Percentiles rank a stretch among this genome's conserved stretches.
Conservation (phyloP, 2,888 invertebrate genomes). For the Hermaeophaga mercurialis region DNA sequence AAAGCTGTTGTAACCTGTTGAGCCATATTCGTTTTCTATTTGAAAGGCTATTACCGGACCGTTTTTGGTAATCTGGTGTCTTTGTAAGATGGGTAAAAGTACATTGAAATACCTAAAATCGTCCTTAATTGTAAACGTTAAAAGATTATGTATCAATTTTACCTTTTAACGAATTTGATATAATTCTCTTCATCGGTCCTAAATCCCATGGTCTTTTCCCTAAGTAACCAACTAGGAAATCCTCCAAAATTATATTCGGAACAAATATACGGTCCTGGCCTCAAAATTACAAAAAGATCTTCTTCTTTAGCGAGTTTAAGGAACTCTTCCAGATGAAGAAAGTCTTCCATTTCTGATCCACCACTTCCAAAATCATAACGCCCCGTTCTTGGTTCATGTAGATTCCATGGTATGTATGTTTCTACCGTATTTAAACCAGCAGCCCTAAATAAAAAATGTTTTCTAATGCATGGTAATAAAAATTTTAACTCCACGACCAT, state of each 20-base stretch:
- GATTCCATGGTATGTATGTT: constrained; percentile 87
- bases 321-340: constrained; percentile 66
- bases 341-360: constrained; percentile 58
- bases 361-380: constrained; percentile 63
- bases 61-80: constrained; percentile 69
- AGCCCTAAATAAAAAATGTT: constrained; percentile 62
- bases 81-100: constrained; percentile 59
- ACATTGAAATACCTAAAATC: constrained; percentile 58
- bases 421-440: constrained; percentile 87
- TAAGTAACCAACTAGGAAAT: constrained; percentile 48
- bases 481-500: no score
- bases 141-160: constrained; percentile 31
- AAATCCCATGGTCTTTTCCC: constrained; percentile 58
- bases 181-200: constrained; percentile 43
- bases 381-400: constrained; percentile 53
- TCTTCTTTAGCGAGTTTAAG: constrained; percentile 75
- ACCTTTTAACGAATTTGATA: constrained; percentile 54
- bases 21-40: constrained; percentile 70
- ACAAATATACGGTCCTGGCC: constrained; percentile 91
- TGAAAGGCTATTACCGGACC: constrained; percentile 89
- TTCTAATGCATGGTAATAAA: no score
- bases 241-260: constrained; percentile 78
- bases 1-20: constrained; percentile 50
- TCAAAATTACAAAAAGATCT: constrained; percentile 77
- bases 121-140: background rate